A percentile compares a stretch with the other conserved stretches of the same genome.
Conservation (phyloP, 2,888 invertebrate species). For the Drosophila stalkeri region DNA sequence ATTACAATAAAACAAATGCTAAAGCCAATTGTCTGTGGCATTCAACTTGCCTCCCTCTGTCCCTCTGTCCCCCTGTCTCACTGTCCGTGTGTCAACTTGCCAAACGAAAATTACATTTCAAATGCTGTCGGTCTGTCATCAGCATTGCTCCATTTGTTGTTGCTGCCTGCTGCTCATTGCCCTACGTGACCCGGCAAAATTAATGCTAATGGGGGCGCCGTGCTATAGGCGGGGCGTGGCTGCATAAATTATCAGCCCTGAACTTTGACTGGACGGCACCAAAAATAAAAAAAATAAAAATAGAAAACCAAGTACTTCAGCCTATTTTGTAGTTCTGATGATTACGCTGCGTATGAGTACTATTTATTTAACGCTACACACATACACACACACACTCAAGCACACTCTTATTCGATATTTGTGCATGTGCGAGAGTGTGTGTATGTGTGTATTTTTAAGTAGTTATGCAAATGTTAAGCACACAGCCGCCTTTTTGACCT, state of each 20-base stretch:
- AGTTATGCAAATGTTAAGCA: constrained; percentile 73
- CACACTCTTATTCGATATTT: background rate
- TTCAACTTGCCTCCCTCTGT: constrained; percentile 14
- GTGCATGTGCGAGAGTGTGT: constrained; percentile 25
- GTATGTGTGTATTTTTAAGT: constrained; percentile 50
- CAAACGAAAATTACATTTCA: constrained; percentile 66
- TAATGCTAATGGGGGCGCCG: constrained; percentile 30
- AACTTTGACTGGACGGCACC: constrained; percentile 52
- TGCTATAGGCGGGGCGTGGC: constrained; percentile 16
- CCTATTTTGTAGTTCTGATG: constrained; percentile 41
- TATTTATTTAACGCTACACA: constrained; percentile 62
- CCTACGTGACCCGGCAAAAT: constrained; percentile 73
- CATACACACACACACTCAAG: constrained; percentile 11
- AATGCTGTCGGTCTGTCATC: constrained; percentile 65
- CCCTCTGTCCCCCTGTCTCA: constrained; percentile 24
- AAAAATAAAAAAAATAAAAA: background rate
- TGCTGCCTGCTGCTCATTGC: constrained; percentile 34
- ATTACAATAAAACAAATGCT: constrained; percentile 48
- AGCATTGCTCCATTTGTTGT: constrained; percentile 26
- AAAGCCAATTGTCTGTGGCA: constrained; percentile 47
- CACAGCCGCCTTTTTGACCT: constrained; percentile 72
- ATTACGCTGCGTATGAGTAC: constrained; percentile 69
- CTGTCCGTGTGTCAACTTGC: constrained; percentile 33
- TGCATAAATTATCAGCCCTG: constrained; percentile 58
- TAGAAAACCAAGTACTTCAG: constrained; percentile 20